Conservation (phyloP, 2,113 vertebrate genomes). For the Pelmatolapia mariae region DNA sequence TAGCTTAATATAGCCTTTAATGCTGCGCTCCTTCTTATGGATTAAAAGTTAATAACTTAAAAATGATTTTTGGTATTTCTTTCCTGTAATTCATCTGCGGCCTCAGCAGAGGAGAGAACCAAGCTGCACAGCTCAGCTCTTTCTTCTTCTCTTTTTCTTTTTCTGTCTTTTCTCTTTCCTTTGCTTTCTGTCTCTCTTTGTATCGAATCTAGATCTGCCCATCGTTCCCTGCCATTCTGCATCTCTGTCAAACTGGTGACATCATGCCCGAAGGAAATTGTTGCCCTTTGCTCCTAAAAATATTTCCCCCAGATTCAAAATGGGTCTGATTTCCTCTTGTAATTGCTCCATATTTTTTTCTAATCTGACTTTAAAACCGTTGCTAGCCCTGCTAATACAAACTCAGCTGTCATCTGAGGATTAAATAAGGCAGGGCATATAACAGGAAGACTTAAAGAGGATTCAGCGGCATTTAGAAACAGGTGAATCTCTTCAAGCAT, state of each 20-base stretch:
- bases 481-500: neutral
- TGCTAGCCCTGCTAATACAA: constrained; percentile 3
- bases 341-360: constrained; percentile 9
- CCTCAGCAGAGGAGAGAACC: neutral
- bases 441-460: neutral
- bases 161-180: neutral
- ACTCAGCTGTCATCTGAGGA: neutral
- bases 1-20: neutral
- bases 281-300: neutral
- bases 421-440: neutral
- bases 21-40: neutral
- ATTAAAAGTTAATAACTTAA: neutral
- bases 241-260: neutral
- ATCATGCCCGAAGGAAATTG: neutral
- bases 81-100: neutral
- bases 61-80: neutral
- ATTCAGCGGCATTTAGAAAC: neutral
- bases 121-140: neutral
- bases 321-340: neutral
- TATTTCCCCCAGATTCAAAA: neutral
- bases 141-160: neutral
- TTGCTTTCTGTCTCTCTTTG: neutral
- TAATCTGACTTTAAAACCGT: constrained; percentile 44
- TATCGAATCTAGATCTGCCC: neutral
- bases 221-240: neutral